phyloP scores from a whole-genome alignment of 1,140 invertebrate species.

The Colletes gigas region DNA sequence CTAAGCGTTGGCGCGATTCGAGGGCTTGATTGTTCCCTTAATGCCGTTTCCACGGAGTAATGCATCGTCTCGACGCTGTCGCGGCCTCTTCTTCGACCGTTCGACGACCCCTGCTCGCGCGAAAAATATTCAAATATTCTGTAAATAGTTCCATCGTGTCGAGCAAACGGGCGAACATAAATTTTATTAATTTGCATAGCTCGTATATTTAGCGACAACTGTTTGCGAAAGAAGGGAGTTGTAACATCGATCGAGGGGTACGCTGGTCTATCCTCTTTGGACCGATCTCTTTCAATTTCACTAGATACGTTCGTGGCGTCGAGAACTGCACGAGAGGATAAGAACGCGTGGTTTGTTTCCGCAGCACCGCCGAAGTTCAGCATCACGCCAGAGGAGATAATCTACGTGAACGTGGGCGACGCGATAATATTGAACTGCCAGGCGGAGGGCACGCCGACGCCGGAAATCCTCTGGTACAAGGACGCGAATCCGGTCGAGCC shows the following conservation, averaged over 20 bases:
- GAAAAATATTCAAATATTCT: no score
- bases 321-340: neutral
- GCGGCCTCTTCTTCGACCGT: neutral
- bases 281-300: neutral
- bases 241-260: neutral
- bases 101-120: neutral
- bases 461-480: slow-evolving; percentile 96
- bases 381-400: slow-evolving; percentile 94
- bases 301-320: neutral
- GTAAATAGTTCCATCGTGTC: no score
- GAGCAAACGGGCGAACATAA: no score
- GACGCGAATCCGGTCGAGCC: slow-evolving; percentile 94
- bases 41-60: slow-evolving; percentile 41
- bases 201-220: no score
- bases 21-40: slow-evolving; percentile 52
- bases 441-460: slow-evolving; percentile 94
- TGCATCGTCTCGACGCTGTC: neutral
- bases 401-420: slow-evolving; percentile 97
- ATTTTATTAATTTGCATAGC: no score
- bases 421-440: slow-evolving; percentile 97
- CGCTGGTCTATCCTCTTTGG: slow-evolving; percentile 5
- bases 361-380: slow-evolving; percentile 94
- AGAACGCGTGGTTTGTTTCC: slow-evolving; percentile 42
- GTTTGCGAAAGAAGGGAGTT: no score
- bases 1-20: slow-evolving; percentile 39